Conservation (phyloP, 2,113 vertebrate genomes). For the Halichoerus grypus region DNA sequence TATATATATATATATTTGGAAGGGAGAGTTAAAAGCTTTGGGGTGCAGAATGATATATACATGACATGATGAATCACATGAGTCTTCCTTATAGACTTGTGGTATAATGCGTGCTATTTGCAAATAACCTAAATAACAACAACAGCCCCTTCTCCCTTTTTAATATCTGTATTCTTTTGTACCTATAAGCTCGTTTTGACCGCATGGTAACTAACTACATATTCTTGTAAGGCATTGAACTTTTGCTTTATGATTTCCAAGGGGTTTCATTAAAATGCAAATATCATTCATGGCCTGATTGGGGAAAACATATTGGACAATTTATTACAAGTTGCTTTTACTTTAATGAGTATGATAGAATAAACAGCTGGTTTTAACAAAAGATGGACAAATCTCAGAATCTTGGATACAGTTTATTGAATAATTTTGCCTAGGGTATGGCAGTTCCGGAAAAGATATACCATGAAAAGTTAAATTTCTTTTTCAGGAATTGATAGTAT, state of each 20-base stretch:
- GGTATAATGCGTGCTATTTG: not conserved
- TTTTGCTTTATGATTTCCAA: not conserved
- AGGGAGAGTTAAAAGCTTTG: not conserved
- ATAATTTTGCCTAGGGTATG: not conserved
- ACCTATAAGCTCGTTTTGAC: not conserved
- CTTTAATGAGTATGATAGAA: not conserved
- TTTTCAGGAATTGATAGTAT: not conserved
- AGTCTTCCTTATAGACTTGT: not conserved
- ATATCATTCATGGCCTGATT: not conserved
- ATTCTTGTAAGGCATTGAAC: not conserved
- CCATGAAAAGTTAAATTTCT: not conserved
- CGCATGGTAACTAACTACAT: not conserved
- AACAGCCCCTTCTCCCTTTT: not conserved
- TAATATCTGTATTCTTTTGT: not conserved
- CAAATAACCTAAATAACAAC: not conserved
- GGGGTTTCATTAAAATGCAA: not conserved
- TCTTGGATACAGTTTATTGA: not conserved
- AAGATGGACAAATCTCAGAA: not conserved
- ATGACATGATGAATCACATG: not conserved
- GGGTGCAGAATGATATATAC: not conserved
- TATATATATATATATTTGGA: not conserved
- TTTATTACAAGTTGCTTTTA: not conserved
- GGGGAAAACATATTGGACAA: not conserved
- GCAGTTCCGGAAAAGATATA: not conserved
- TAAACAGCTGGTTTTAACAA: not conserved